These are phyloP conservation scores for Buphagus erythrorhynchus DNA, from an alignment of 2,797 vertebrate species.

Conservation along the genomic window DNA sequence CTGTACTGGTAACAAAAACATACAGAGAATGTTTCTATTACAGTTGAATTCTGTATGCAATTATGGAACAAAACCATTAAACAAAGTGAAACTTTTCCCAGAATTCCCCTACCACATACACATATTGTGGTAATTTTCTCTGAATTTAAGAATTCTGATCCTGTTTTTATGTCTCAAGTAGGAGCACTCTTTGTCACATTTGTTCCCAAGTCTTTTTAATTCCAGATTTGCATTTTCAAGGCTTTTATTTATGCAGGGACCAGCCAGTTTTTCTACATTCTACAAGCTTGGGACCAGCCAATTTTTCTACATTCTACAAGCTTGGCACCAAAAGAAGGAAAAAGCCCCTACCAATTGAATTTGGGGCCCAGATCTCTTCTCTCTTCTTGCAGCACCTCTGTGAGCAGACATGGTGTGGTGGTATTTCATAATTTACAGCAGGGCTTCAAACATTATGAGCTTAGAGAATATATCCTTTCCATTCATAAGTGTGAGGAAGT, in stretches of 20 bases:
- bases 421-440: neutral
- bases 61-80: neutral
- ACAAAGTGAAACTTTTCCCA: conserved; percentile 6
- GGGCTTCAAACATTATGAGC: neutral
- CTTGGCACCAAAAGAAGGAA: neutral
- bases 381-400: neutral
- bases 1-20: neutral
- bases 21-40: neutral
- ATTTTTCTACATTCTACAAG: conserved; percentile 37
- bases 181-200: neutral
- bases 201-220: neutral
- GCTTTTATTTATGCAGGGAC: neutral
- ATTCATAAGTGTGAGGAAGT: neutral
- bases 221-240: conserved; percentile 30
- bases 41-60: neutral
- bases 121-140: conserved; percentile 2
- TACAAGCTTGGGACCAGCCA: neutral
- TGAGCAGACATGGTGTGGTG: neutral
- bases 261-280: conserved; percentile 16
- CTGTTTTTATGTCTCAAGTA: conserved; percentile 2
- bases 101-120: neutral
- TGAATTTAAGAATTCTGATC: neutral
- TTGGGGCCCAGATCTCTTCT: neutral
- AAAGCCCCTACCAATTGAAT: neutral
- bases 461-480: neutral